Evolutionary conservation across 2,888 invertebrate species (phyloP).

Genomic region (Sinohyriopsis cumingii): DNA sequence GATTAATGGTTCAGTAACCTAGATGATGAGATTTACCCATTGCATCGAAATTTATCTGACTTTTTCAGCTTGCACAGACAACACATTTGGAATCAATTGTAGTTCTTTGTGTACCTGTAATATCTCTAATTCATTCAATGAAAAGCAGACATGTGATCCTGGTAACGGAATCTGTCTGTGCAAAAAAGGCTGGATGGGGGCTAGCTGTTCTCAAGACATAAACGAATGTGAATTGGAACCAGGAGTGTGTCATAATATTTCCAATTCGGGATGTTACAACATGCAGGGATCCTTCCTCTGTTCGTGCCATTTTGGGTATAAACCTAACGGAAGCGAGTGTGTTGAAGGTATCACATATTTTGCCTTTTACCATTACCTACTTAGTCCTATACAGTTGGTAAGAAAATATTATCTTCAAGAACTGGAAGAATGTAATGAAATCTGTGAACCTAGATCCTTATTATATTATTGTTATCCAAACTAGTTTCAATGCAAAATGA

Average conservation of each 20-base stretch:
- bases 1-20: no score
- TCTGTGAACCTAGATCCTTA: no score
- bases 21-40: no score
- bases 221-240: constrained; percentile 2
- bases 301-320: constrained; percentile 1
- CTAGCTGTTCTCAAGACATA: background rate
- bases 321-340: background rate
- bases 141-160: constrained; percentile 1
- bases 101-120: background rate
- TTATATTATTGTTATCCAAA: no score
- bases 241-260: background rate
- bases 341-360: no score
- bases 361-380: no score
- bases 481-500: no score
- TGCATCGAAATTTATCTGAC: no score
- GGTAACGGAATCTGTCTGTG: constrained; percentile 3
- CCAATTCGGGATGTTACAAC: constrained; percentile 4
- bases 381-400: no score
- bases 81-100: constrained; percentile 1
- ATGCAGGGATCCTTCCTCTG: background rate
- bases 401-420: no score
- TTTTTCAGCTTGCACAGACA: constrained; percentile 4
- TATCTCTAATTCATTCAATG: background rate
- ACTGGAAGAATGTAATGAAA: no score
- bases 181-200: background rate